Evolutionary conservation across 2,113 vertebrate genomes (phyloP), one percentile per base, ranked within the genome.

Genomic region (Caranx ignobilis): DNA sequence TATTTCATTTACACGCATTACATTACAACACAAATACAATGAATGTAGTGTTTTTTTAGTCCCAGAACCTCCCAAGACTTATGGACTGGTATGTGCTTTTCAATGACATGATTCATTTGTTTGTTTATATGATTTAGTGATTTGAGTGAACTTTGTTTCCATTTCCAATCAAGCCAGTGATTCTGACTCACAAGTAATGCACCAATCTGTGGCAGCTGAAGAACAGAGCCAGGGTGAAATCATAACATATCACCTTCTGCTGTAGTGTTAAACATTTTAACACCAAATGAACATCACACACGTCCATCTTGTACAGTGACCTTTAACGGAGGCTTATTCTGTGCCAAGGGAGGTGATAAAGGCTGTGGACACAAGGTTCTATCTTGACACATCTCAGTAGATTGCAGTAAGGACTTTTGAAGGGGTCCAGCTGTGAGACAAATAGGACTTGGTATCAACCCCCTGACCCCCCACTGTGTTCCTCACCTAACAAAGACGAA

Each of bases 381-480:
- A 26, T 35, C 32, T 26, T 69, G 18, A 63, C 39, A 50, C 10
- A 50, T 19, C 41, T 54, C 62, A 67, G 39, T 35, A 66, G 50
- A 66, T 75, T 60, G 26, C 82, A 55, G 31, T 39, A 39, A 41
- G 50, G 70, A 16, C 70, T 41, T 16, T 60, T 39, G 50, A 70
- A 70, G 66, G 63, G 8, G 6, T 74, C 65, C 48, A 47, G 57
- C 78, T 73, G 63, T 75, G 64, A 81, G 59, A 77, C 48, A 68
- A 77, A 74, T 39, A 56, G 32, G 18, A 67, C 50, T 57, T 13
- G 2, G 32, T 52, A 70, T 65, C 76, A 73, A 3, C 31, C 47
- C 43, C 32, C 34, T 26, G 41, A 60, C 37, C 59, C 39, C 65
- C 64, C 45, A 26, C 57, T 54, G 50, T 48, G 63, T 41, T 64